Conservation (phyloP, 2,888 invertebrate species). For the Dolichopus griseipennis region DNA sequence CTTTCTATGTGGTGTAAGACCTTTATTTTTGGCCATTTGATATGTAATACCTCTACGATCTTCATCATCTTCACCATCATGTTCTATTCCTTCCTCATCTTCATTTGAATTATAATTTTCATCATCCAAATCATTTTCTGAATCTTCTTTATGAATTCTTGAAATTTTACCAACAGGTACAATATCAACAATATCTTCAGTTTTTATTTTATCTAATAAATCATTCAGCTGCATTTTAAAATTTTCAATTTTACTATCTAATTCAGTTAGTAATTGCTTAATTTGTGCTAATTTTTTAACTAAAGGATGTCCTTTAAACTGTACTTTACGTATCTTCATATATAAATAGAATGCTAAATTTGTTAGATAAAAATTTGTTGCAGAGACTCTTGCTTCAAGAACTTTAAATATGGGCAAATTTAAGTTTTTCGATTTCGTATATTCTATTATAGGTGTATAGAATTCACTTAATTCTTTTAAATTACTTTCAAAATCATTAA, state of each 20-base stretch:
- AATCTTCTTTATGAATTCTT: slow-evolving; percentile 21
- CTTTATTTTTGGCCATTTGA: slow-evolving; percentile 93
- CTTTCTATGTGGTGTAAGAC: slow-evolving; percentile 80
- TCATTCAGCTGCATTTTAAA: slow-evolving; percentile 59
- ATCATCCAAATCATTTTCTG: slow-evolving; percentile 7
- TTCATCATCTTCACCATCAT: slow-evolving; percentile 35
- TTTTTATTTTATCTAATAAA: slow-evolving; percentile 50
- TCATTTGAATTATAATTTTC: slow-evolving; percentile 30
- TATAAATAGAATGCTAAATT: slow-evolving; percentile 81
- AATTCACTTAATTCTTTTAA: slow-evolving; percentile 56
- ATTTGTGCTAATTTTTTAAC: slow-evolving; percentile 75
- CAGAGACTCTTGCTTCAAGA: slow-evolving; percentile 58
- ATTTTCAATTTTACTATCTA: slow-evolving; percentile 61
- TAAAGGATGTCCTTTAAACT: slow-evolving; percentile 79
- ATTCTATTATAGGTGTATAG: slow-evolving; percentile 58
- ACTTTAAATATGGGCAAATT: slow-evolving; percentile 61
- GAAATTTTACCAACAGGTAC: slow-evolving; percentile 14
- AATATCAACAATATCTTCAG: slow-evolving; percentile 40
- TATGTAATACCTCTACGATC: slow-evolving; percentile 78
- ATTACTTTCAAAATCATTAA: slow-evolving; percentile 69
- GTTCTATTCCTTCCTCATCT: slow-evolving; percentile 44
- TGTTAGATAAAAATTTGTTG: slow-evolving; percentile 70
- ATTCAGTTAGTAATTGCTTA: slow-evolving; percentile 62
- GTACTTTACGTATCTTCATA: slow-evolving; percentile 65
- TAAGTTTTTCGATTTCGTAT: slow-evolving; percentile 53